phyloP scores from a whole-genome alignment of 1,140 invertebrate species.

The Atopsyche davidsoni region DNA sequence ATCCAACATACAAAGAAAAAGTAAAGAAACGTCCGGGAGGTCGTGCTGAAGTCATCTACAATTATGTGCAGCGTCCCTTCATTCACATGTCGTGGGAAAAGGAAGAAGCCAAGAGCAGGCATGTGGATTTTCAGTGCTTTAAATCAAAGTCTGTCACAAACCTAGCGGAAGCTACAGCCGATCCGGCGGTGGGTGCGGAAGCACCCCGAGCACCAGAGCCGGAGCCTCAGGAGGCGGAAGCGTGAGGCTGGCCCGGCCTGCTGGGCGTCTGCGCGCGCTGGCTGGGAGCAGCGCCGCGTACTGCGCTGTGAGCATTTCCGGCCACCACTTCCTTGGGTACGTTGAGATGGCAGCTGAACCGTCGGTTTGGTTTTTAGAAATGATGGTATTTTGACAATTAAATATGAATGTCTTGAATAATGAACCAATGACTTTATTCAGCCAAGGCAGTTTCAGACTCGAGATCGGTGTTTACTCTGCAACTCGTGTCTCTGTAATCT shows the following conservation, averaged over 20 bases:
- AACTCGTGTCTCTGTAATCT: too few species aligned
- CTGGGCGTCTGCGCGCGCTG: constrained; percentile 6
- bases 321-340: too few species aligned
- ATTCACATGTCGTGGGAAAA: constrained; percentile 99
- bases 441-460: too few species aligned
- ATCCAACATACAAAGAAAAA: constrained; percentile 99
- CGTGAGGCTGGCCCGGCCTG: constrained; percentile 18
- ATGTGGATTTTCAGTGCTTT: constrained; percentile 97
- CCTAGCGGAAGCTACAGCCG: constrained; percentile 85
- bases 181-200: constrained; percentile 48
- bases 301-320: constrained; percentile 10
- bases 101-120: constrained; percentile 96
- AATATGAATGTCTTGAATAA: too few species aligned
- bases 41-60: constrained; percentile 94
- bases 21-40: constrained; percentile 85
- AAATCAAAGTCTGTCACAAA: constrained; percentile 94
- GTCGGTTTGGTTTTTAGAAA: too few species aligned
- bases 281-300: constrained; percentile 1
- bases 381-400: too few species aligned
- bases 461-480: too few species aligned
- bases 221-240: constrained; percentile 20
- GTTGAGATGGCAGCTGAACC: too few species aligned
- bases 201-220: constrained; percentile 11
- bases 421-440: too few species aligned
- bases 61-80: constrained; percentile 99